Evolutionary conservation across 2,113 vertebrate species (phyloP), one percentile per base, ranked within the genome.

Genomic region (Fulica atra): DNA sequence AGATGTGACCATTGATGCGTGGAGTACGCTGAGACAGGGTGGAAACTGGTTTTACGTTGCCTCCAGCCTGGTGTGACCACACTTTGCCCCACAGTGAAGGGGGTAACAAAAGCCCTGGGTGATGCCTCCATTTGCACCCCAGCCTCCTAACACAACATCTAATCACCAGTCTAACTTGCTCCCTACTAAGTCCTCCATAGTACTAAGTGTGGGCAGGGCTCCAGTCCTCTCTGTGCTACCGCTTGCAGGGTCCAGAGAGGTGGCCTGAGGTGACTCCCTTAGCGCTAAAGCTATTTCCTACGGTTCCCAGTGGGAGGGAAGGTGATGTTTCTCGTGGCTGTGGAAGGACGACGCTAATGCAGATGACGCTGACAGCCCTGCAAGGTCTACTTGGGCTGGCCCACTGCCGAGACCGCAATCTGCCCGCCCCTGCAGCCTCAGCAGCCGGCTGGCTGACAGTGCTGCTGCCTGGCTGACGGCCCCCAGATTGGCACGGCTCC

Each of bases 171-270:
- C 57, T 82, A 44, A 66, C 44, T 72, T 10, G 3, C 40, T 65
- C 68, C 44, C 56, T 1, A 0, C 35, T 80, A 69, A 19, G 35
- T 19, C 16, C 66, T 88, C 29, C 40, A 8, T 4, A 28, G 19
- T 20, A 46, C 44, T 59, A 68, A 0, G 0, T 0, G 0, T 33
- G n/a, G 40, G 35, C 35, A 91, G 35, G 23, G 15, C 17, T 92
- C 50, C 3, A 9, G 19, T 66, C 40, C 33, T 85, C 68, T 76
- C 36, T 48, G 40, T 63, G 46, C 29, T 46, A 3, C 50, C 2
- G 0, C 46, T 60, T 28, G 28, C 6, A 11, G 50, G 13, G n/a
- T 66, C 63, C 0, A 0, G 2, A 77, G 44, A 44, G 3, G 21
- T 72, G 36, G 54, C 40, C n/a, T n/a, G 48, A 72, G 53, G 85